A percentile compares a stretch with the other conserved stretches of the same genome.
These are phyloP conservation scores for Prochilodus magdalenae DNA, from an alignment of 2,113 vertebrate species.

Conservation along the genomic window DNA sequence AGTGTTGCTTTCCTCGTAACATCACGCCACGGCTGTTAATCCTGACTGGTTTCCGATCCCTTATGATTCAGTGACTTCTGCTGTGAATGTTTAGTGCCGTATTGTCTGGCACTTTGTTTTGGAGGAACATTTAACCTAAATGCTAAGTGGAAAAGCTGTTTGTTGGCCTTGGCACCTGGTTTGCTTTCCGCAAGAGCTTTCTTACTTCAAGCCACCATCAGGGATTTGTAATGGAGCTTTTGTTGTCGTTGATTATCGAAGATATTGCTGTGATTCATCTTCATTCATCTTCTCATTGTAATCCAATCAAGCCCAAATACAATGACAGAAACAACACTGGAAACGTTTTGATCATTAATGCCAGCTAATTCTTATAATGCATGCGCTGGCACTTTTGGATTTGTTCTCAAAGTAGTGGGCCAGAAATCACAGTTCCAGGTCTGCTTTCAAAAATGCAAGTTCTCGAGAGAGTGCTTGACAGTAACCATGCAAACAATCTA, in stretches of 20 bases:
- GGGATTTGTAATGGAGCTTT: not conserved
- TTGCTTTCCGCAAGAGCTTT: too few relatives aligned
- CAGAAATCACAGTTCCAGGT: not conserved
- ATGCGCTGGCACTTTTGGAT: not conserved
- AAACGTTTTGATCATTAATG: too few relatives aligned
- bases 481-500: slow-evolving; percentile 46
- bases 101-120: not conserved
- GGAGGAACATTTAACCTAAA: not conserved
- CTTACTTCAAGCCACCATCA: not conserved
- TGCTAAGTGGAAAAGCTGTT: not conserved
- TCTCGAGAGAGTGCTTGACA: slow-evolving; percentile 36
- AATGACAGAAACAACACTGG: not conserved
- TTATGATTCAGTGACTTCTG: not conserved
- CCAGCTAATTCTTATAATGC: not conserved
- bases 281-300: not conserved
- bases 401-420: not conserved
- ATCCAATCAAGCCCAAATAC: not conserved
- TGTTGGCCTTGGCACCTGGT: not conserved
- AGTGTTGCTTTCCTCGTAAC: not conserved
- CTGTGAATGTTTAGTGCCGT: not conserved
- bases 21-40: not conserved
- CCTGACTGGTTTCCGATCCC: not conserved
- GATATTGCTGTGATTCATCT: not conserved
- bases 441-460: slow-evolving; percentile 26
- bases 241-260: not conserved